Evolutionary conservation across 1,140 invertebrate genomes (phyloP), one percentile per base, ranked within the genome.

Genomic region (Carcinoscorpius rotundicauda): DNA sequence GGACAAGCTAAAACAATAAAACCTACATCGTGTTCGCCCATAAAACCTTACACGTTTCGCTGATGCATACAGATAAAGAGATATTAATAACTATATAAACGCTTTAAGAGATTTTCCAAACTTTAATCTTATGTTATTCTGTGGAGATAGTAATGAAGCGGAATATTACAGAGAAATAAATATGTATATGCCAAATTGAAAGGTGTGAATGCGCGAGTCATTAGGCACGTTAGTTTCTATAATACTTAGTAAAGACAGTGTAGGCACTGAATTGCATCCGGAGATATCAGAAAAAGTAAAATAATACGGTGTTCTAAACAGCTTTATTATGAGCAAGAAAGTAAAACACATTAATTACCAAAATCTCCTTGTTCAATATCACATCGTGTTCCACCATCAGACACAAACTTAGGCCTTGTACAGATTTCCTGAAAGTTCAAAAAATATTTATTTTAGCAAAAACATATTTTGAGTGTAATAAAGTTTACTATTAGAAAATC

Each of bases 281-380:
- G 6, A 6, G 6, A 29, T 50, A n/a, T 67, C 50, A 6, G 9
- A 49, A 48, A 10, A 57, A 9, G 48, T 10, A 53, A 49, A 3
- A 57, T 8, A 67, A 59, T 11, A 62, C 11, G 51, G 8, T 60
- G 60, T n/a, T 53, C 11, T 29, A 61, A 6, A 60, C 10, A 51
- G 11, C 6, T 49, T 60, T 10, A 51, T 8, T 11, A 60, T 60
- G 11, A 49, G 11, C 50, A 49, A 52, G 60, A 51, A 6, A 50
- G 49, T 9, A 48, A 52, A 48, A 50, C 49, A 4, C 51, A 5
- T 52, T 59, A 64, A 63, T 71, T 72, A 75, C 76, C 85, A 51
- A 86, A 72, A 65, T 85, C 82, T n/a, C 86, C 85, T 64, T 83
- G 78, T 72, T 86, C 84, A 0, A 86, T 80, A 66, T 85, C 82